Conservation (phyloP, 1,140 invertebrate genomes). For the Spodoptera frugiperda region DNA sequence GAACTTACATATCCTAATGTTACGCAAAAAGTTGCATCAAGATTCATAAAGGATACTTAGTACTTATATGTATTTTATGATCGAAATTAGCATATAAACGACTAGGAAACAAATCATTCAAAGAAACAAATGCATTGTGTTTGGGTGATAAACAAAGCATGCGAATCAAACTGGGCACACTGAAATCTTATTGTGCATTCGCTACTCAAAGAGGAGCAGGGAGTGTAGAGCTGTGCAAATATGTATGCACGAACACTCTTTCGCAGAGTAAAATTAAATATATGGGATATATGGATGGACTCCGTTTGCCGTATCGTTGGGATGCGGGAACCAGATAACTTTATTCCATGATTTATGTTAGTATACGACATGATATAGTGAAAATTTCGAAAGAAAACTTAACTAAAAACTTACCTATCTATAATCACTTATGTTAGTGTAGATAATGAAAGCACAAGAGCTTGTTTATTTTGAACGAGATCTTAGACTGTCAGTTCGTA, state of each 20-base stretch:
- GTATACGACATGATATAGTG: background rate
- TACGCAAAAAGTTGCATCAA: background rate
- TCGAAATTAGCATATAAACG: background rate
- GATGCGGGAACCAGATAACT: background rate
- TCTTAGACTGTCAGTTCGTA: too few species aligned
- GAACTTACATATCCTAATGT: too few species aligned
- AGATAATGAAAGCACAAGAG: too few species aligned
- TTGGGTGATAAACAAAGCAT: background rate
- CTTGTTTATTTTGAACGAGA: too few species aligned
- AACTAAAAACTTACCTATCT: too few species aligned
- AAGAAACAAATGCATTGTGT: background rate
- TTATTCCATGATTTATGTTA: background rate
- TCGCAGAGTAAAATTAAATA: slow-evolving; percentile 9
- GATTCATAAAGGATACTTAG: background rate
- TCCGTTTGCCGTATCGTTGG: slow-evolving; percentile 8
- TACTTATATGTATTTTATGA: background rate
- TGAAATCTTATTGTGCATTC: slow-evolving; percentile 35
- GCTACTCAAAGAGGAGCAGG: background rate
- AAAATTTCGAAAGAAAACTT: too few species aligned
- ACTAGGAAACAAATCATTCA: slow-evolving; percentile 23
- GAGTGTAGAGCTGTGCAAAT: slow-evolving; percentile 18
- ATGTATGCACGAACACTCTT: slow-evolving; percentile 25
- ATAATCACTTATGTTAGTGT: too few species aligned
- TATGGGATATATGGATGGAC: background rate
- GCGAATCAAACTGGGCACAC: background rate